Base-by-base conservation (phyloP, 2,797 vertebrate species). In the Acrocephalus scirpaceus region DNA sequence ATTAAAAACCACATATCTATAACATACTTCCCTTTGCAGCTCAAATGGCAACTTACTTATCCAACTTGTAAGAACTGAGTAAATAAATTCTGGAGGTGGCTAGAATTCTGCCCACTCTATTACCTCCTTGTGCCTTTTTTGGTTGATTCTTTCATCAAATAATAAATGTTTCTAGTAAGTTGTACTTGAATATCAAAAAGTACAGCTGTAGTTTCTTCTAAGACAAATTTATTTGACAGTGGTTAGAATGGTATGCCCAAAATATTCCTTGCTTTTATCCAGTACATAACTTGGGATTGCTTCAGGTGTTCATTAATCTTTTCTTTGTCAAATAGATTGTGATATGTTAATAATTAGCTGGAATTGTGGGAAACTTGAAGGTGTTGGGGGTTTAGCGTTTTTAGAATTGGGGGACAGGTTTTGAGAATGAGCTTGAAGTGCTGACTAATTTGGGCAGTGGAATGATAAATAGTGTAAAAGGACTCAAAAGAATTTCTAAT, bases 401-500 rank as follows among this genome's bases (percentile, higher is more conserved):
- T 92, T 69, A 71, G 27, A 58, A 44, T 70, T 64, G 29, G 16
- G 18, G 47, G 9, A 2, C 23, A 72, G 34, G 6, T 85, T 95
- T 67, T 86, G 64, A 92, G 88, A 74, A 87, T 0, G 0, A 89
- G 50, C 22, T 70, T 50, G 18, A 93, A 92, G 34, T 40, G 29
- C 60, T 85, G 82, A 93, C 44, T 76, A 51, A 86, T 90, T 96
- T 86, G 74, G 80, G 50, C 47, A 90, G 23, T 74, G 18, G 45
- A 95, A 85, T 87, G 88, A 95, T 74, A 95, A 94, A 90, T 89
- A 80, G 75, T 48, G 61, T 67, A 85, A 58, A 79, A 90, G 17
- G n/a, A 79, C 83, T 92, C 77, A 80, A 80, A 96, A 86, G 45
- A 87, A 82, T 82, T 91, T 94, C 80, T 92, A 93, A 93, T 92